These are phyloP conservation scores for Gopherus evgoodei DNA, from an alignment of 2,113 vertebrate species.

Conservation along the genomic window DNA sequence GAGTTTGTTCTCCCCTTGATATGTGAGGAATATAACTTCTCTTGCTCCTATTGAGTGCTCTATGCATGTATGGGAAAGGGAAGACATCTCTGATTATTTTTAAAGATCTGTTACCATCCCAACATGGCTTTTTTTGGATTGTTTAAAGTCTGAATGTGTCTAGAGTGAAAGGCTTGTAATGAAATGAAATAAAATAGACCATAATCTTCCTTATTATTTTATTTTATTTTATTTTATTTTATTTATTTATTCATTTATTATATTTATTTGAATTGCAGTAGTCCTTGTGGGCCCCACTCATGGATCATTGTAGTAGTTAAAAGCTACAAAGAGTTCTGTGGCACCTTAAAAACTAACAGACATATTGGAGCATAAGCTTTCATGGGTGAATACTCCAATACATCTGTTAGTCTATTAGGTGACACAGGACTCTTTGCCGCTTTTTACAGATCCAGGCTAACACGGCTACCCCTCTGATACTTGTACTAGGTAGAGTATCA, in stretches of 20 bases:
- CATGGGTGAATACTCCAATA: too few species aligned
- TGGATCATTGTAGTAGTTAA: neutral
- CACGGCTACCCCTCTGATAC: too few species aligned
- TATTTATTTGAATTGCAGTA: neutral
- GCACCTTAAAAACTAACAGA: too few species aligned
- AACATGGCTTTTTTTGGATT: neutral
- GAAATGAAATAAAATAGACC: neutral
- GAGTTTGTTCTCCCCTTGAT: accelerated
- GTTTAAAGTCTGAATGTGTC: neutral
- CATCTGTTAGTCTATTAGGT: too few species aligned
- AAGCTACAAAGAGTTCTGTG: too few species aligned
- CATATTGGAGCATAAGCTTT: too few species aligned
- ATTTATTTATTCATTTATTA: neutral
- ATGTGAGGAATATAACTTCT: neutral
- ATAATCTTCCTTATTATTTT: accelerated
- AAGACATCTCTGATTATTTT: neutral
- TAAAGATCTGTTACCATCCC: neutral
- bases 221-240: neutral
- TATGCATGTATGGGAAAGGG: neutral
- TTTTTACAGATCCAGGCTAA: too few species aligned
- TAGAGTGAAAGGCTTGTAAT: neutral
- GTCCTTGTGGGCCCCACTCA: neutral
- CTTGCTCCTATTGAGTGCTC: neutral
- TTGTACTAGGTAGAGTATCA: neutral
- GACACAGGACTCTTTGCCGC: too few species aligned